Conservation (phyloP, 2,113 vertebrate genomes). For the Pluvialis apricaria region DNA sequence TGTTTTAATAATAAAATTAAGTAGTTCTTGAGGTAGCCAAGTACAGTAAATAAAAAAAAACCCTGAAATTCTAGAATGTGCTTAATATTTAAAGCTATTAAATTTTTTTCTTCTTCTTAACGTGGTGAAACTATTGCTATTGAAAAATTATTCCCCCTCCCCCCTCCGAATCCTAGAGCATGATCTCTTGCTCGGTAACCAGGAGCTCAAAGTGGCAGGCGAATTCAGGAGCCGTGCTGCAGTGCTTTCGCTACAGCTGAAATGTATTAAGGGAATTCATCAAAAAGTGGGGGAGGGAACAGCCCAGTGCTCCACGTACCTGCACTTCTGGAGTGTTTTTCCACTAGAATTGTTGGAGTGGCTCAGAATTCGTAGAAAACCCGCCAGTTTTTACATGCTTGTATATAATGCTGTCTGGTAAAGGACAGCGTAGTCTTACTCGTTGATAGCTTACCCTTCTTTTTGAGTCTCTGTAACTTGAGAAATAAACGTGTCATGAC, state of each 20-base stretch:
- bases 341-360: not conserved
- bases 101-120: not conserved
- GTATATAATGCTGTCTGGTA: not conserved
- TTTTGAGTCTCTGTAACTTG: not conserved
- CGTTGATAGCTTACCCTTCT: not conserved
- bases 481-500: not conserved
- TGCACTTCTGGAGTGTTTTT: conserved; percentile 1
- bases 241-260: not conserved
- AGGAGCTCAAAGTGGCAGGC: not conserved
- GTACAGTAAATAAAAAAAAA: not conserved
- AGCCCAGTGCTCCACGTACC: not conserved
- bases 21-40: not conserved
- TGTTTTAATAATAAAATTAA: not conserved
- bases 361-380: not conserved
- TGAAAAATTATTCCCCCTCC: not conserved
- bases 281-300: not conserved
- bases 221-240: not conserved
- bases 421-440: not conserved
- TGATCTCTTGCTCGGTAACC: not conserved
- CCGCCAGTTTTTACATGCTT: not conserved
- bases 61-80: not conserved
- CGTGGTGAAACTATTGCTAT: not conserved
- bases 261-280: not conserved
- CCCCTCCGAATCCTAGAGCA: not conserved
- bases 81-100: not conserved